phyloP scores from a whole-genome alignment of 2,797 vertebrate species.

The Crypturellus tataupa region DNA sequence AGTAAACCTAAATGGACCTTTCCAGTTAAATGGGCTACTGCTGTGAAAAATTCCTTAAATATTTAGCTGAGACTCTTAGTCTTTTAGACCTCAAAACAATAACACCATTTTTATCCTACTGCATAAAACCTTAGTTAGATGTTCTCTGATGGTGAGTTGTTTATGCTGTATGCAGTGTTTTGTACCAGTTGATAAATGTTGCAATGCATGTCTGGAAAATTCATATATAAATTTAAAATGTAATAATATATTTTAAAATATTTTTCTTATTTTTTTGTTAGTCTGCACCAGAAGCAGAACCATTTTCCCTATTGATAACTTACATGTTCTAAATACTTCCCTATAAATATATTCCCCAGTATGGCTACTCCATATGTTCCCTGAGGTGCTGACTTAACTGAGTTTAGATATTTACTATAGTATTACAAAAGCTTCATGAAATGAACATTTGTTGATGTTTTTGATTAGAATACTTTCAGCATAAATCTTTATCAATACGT shows the following conservation, averaged over 20 bases:
- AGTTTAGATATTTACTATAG: neutral
- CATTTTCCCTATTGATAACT: neutral
- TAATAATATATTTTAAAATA: neutral
- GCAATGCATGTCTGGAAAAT: neutral
- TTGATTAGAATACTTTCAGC: neutral
- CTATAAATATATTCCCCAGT: neutral
- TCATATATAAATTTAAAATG: neutral
- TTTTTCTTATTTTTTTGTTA: neutral
- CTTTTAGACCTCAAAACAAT: neutral
- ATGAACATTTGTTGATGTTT: neutral
- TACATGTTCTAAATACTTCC: conserved; percentile 5
- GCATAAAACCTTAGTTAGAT: neutral
- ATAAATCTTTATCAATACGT: neutral
- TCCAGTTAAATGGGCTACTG: neutral
- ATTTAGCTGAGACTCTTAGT: neutral
- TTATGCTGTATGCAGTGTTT: neutral
- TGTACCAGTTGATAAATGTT: neutral
- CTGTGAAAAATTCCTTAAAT: neutral
- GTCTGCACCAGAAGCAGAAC: neutral
- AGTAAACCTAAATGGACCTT: neutral
- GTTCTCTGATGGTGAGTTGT: neutral
- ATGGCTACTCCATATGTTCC: conserved; percentile 10
- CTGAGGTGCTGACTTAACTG: neutral
- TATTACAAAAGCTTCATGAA: neutral
- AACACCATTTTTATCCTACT: no score